Conservation (phyloP, 2,113 vertebrate species). For the Oncorhynchus gorbuscha region DNA sequence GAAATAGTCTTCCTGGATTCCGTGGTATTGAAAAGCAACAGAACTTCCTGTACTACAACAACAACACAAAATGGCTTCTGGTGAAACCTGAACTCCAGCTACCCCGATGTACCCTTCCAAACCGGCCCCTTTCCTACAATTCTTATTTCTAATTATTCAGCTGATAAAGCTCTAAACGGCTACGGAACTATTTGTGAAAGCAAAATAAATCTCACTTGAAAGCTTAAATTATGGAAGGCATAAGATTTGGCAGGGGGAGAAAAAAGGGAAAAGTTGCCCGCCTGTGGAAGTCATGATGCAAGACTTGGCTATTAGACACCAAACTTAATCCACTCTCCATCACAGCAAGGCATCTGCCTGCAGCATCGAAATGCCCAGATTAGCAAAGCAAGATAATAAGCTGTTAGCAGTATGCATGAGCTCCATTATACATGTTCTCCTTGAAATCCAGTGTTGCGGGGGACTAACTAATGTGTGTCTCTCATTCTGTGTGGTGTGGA, state of each 20-base stretch:
- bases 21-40: too few species aligned
- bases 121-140: background rate
- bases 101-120: background rate
- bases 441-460: conserved; percentile 23
- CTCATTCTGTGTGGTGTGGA: background rate
- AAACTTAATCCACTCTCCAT: conserved; percentile 51
- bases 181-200: conserved; percentile 48
- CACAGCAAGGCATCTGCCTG: conserved; percentile 41
- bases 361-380: conserved; percentile 50
- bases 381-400: conserved; percentile 46
- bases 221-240: conserved; percentile 46
- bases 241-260: background rate
- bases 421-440: conserved; percentile 28
- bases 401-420: conserved; percentile 40
- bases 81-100: too few species aligned
- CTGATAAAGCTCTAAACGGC: conserved; percentile 47
- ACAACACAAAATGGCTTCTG: too few species aligned
- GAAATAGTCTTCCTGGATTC: too few species aligned
- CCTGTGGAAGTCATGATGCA: conserved; percentile 14
- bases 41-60: too few species aligned
- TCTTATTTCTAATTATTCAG: conserved; percentile 44
- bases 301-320: conserved; percentile 42
- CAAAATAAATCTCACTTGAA: conserved; percentile 48
- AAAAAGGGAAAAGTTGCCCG: conserved; percentile 22
- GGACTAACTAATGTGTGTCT: background rate